These are phyloP conservation scores for Galemys pyrenaicus DNA, from an alignment of 2,113 vertebrate species.

Conservation along the genomic window DNA sequence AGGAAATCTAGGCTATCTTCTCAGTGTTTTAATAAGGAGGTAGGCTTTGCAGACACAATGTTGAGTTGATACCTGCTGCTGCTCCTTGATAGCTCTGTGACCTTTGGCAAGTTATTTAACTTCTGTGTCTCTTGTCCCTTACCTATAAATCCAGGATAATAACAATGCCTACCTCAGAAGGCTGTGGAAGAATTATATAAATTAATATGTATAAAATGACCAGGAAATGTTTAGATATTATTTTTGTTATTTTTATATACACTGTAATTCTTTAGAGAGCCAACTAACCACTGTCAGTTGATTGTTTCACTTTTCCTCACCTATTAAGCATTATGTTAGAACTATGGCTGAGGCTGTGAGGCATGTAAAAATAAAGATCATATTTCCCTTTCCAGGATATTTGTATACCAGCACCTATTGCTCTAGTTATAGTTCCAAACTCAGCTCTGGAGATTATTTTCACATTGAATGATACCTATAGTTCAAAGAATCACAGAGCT, in stretches of 20 bases:
- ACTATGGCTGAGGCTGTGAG: neutral
- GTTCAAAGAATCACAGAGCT: conserved; percentile 18
- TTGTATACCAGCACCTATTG: neutral
- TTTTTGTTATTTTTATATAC: neutral
- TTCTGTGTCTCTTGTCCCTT: neutral
- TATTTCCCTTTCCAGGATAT: neutral
- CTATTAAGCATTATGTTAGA: neutral
- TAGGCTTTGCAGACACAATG: neutral
- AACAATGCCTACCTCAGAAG: neutral
- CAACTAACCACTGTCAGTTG: neutral
- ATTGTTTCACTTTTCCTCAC: neutral
- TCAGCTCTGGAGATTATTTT: neutral
- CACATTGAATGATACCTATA: neutral
- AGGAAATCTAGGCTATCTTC: neutral
- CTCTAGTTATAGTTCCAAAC: conserved; percentile 9
- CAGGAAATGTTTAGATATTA: neutral
- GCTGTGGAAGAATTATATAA: neutral
- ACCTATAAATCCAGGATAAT: neutral
- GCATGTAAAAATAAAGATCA: neutral
- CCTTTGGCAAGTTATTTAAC: neutral
- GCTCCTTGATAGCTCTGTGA: neutral
- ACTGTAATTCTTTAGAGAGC: conserved; percentile 27
- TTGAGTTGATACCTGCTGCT: neutral
- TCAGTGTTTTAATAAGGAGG: neutral
- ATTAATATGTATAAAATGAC: neutral